phyloP scores from a whole-genome alignment of 1,140 invertebrate genomes.

The Planococcus citri region DNA sequence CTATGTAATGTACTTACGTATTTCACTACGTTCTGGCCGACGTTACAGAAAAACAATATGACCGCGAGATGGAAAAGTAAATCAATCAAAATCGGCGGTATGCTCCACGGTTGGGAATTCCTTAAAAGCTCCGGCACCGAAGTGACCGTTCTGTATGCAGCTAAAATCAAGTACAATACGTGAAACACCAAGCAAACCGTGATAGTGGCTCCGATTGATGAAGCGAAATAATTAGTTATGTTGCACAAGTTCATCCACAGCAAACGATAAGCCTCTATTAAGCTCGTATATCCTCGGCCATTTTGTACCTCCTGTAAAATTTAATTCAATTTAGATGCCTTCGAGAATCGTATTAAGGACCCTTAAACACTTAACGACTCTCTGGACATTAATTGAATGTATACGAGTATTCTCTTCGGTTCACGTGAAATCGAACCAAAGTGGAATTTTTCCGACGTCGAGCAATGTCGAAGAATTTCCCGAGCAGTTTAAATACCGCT shows the following conservation, averaged over 20 bases:
- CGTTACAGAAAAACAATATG: background rate
- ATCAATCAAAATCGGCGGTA: background rate
- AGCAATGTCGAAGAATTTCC: too few relatives aligned
- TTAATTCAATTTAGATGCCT: too few relatives aligned
- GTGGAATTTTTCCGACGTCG: too few relatives aligned
- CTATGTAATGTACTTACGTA: constrained; percentile 16
- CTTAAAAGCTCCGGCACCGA: background rate
- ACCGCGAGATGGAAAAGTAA: background rate
- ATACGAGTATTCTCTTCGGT: too few relatives aligned
- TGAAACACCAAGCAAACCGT: constrained; percentile 5
- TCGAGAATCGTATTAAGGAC: too few relatives aligned
- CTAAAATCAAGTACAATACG: background rate
- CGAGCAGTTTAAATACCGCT: too few relatives aligned
- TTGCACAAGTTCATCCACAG: constrained; percentile 3
- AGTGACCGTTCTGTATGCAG: background rate
- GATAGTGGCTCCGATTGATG: background rate
- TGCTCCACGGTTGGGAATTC: background rate
- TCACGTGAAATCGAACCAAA: too few relatives aligned
- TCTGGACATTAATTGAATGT: too few relatives aligned
- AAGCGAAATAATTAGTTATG: background rate
- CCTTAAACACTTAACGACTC: too few relatives aligned
- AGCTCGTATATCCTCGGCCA: background rate
- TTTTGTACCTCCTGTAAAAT: background rate
- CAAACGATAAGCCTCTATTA: constrained; percentile 1
- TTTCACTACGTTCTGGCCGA: background rate